These are phyloP conservation scores for Stegana nigrithorax DNA, from an alignment of 2,888 invertebrate genomes.

Conservation along the genomic window DNA sequence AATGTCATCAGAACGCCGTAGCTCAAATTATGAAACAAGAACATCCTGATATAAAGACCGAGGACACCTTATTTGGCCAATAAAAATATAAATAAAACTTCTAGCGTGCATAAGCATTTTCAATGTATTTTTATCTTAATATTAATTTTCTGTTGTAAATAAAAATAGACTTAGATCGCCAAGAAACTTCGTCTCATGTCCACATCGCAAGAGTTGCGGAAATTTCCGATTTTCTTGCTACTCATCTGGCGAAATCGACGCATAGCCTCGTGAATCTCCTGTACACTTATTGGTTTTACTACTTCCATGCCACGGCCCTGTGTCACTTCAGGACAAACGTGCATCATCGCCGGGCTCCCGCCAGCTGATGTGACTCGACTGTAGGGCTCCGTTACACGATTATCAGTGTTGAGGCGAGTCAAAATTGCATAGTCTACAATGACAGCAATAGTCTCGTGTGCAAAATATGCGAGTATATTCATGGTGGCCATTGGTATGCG, in stretches of 20 bases:
- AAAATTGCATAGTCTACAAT: conserved; percentile 86
- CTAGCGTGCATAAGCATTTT: too few species aligned
- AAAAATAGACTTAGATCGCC: conserved; percentile 53
- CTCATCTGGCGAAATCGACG: conserved; percentile 72
- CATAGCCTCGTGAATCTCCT: conserved; percentile 86
- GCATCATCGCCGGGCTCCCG: conserved; percentile 66
- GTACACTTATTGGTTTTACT: conserved; percentile 79
- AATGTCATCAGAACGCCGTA: conserved; percentile 62
- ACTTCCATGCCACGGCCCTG: conserved; percentile 74
- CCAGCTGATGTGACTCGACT: conserved; percentile 72
- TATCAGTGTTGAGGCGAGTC: conserved; percentile 81
- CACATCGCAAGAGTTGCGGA: conserved; percentile 61
- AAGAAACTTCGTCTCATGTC: conserved; percentile 62
- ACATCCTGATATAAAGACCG: not conserved
- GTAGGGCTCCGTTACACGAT: conserved; percentile 77
- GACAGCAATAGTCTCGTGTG: conserved; percentile 91
- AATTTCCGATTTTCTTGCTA: conserved; percentile 61
- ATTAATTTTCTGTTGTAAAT: not conserved
- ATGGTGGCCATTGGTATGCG: conserved; percentile 75
- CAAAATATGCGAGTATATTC: conserved; percentile 85
- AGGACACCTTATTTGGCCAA: not conserved
- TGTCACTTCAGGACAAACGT: conserved; percentile 68
- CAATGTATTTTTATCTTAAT: too few species aligned
- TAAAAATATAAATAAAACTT: too few species aligned
- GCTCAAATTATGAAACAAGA: conserved; percentile 32